A percentile compares a stretch with the other conserved stretches of the same genome.
These are phyloP conservation scores for Lordiphosa fenestrarum DNA, from an alignment of 2,888 invertebrate genomes.

Conservation along the genomic window DNA sequence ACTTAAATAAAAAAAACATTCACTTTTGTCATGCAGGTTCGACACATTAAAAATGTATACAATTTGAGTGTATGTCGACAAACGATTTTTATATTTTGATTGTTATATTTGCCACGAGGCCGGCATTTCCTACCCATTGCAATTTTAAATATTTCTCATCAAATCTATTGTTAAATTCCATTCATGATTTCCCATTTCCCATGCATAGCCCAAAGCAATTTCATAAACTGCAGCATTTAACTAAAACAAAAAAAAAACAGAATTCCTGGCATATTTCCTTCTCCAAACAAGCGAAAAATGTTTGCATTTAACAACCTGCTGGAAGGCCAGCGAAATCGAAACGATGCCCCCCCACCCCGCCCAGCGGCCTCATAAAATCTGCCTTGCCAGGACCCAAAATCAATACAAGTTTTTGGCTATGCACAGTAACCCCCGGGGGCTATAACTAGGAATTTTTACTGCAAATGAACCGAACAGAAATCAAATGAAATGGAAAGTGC, in stretches of 20 bases:
- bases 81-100: too few species aligned
- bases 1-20: too few species aligned
- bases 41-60: neutral
- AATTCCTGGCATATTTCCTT: slow-evolving; percentile 1
- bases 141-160: slow-evolving; percentile 1
- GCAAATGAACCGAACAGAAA: slow-evolving; percentile 53
- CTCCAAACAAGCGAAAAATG: slow-evolving; percentile 6
- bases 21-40: too few species aligned
- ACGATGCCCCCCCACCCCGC: neutral
- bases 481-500: slow-evolving; percentile 13
- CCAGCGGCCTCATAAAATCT: slow-evolving; percentile 4
- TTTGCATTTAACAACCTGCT: slow-evolving; percentile 28
- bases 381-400: slow-evolving; percentile 7
- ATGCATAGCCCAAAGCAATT: slow-evolving; percentile 11
- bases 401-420: slow-evolving; percentile 8
- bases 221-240: slow-evolving; percentile 12
- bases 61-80: neutral
- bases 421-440: slow-evolving; percentile 6
- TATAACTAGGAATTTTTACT: slow-evolving; percentile 58
- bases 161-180: slow-evolving; percentile 9
- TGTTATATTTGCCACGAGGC: too few species aligned
- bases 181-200: neutral
- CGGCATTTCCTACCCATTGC: neutral
- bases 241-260: slow-evolving; percentile 4
- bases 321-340: slow-evolving; percentile 12